Evolutionary conservation across 2,797 vertebrate species (phyloP).

Genomic region (Macrochelys suwanniensis): DNA sequence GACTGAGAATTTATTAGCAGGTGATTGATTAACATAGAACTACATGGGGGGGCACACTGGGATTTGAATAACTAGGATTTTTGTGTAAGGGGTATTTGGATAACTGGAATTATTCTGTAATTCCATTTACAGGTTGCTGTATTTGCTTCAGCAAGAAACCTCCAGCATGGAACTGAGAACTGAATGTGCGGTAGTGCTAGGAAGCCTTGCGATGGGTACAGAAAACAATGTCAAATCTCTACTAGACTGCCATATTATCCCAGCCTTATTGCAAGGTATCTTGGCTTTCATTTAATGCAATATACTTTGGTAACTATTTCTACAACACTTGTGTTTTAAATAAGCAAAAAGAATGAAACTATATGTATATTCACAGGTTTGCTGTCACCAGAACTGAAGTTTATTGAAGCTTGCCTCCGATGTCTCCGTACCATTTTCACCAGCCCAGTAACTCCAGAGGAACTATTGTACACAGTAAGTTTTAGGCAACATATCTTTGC

Average conservation of each 20-base stretch:
- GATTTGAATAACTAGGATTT: not conserved
- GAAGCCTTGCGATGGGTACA: slow-evolving; percentile 98
- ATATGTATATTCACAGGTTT: slow-evolving; percentile 85
- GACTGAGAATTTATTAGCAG: not conserved
- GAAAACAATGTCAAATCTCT: slow-evolving; percentile 99
- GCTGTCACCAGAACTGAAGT: slow-evolving; percentile 92
- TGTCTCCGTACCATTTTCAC: slow-evolving; percentile 98
- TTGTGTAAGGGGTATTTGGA: not conserved
- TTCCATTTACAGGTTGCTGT: slow-evolving; percentile 89
- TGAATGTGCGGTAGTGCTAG: slow-evolving; percentile 96
- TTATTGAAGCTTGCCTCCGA: slow-evolving; percentile 96
- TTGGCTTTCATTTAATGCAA: not conserved
- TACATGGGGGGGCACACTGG: not conserved
- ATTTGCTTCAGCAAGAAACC: slow-evolving; percentile 96
- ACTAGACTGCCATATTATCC: slow-evolving; percentile 99
- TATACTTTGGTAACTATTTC: not conserved
- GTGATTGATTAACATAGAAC: not conserved
- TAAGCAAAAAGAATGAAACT: slow-evolving; percentile 1
- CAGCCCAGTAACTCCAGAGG: slow-evolving; percentile 97
- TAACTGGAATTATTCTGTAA: not conserved
- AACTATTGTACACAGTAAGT: slow-evolving; percentile 97
- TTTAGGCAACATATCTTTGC: slow-evolving; percentile 20
- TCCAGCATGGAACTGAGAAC: slow-evolving; percentile 94
- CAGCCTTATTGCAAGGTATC: slow-evolving; percentile 96
- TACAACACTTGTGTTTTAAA: not conserved